Percentiles rank a stretch among this genome's conserved stretches.
Conservation (phyloP, 2,113 vertebrate species). For the Plestiodon gilberti region DNA sequence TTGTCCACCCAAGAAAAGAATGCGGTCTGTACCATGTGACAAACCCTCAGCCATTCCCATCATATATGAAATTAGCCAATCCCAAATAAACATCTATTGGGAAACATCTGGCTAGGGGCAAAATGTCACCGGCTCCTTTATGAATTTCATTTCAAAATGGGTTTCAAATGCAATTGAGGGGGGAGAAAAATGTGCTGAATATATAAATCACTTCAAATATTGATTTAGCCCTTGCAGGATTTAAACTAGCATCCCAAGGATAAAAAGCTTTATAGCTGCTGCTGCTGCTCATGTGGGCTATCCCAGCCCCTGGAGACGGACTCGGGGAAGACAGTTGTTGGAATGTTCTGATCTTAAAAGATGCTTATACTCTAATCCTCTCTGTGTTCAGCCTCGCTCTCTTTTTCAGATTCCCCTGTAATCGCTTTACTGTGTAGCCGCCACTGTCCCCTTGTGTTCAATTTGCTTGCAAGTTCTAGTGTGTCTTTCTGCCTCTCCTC, state of each 20-base stretch:
- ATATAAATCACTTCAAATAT: slow-evolving; percentile 16
- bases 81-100: background rate
- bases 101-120: background rate
- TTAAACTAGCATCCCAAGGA: slow-evolving; percentile 2
- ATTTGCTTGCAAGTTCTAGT: background rate
- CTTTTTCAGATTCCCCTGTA: background rate
- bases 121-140: background rate
- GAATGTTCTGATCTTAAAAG: slow-evolving; percentile 23
- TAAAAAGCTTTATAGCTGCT: slow-evolving; percentile 13
- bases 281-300: background rate
- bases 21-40: background rate
- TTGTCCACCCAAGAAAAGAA: background rate
- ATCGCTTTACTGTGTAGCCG: background rate
- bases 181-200: background rate
- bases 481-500: background rate
- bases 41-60: background rate
- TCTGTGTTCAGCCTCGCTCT: background rate
- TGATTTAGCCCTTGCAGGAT: slow-evolving; percentile 7
- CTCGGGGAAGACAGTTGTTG: background rate
- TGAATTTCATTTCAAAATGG: slow-evolving; percentile 7
- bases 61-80: background rate
- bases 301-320: background rate
- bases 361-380: slow-evolving; percentile 22
- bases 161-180: background rate
- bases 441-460: background rate